Percentiles rank a stretch among this genome's conserved stretches.
Evolutionary conservation across 2,888 invertebrate genomes (phyloP).

Genomic region (Leptopilina syphax): DNA sequence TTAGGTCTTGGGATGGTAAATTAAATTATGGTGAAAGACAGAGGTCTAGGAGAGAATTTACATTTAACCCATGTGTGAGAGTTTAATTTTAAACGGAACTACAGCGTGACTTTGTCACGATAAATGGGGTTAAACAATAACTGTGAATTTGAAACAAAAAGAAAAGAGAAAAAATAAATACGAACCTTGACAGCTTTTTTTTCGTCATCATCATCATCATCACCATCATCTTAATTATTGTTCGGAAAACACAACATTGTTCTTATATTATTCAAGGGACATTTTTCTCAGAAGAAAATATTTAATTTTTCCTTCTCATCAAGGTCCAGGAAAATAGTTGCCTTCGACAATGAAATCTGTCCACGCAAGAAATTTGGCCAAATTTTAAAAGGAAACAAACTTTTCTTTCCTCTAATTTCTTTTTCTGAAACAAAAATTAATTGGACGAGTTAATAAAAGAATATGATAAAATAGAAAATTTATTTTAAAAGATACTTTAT

Average conservation of each 20-base stretch:
- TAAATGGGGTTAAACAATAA: slow-evolving; percentile 5
- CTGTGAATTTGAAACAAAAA: background rate
- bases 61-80: background rate
- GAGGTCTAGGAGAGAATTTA: slow-evolving; percentile 5
- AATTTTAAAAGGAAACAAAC: background rate
- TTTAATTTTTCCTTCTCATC: background rate
- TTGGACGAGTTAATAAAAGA: background rate
- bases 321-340: slow-evolving; percentile 7
- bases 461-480: background rate
- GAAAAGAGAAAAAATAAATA: slow-evolving; percentile 6
- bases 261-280: background rate
- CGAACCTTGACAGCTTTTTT: background rate
- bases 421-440: background rate
- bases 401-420: background rate
- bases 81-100: slow-evolving; percentile 5
- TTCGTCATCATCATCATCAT: too few species aligned
- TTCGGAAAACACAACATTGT: background rate
- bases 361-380: background rate
- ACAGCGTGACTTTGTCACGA: background rate
- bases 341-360: background rate
- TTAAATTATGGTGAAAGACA: slow-evolving; percentile 11
- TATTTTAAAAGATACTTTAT: too few species aligned
- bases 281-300: background rate
- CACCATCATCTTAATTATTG: background rate
- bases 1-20: background rate